Evolutionary conservation across 2,113 vertebrate species (phyloP).

Genomic region (Haemorhous mexicanus): DNA sequence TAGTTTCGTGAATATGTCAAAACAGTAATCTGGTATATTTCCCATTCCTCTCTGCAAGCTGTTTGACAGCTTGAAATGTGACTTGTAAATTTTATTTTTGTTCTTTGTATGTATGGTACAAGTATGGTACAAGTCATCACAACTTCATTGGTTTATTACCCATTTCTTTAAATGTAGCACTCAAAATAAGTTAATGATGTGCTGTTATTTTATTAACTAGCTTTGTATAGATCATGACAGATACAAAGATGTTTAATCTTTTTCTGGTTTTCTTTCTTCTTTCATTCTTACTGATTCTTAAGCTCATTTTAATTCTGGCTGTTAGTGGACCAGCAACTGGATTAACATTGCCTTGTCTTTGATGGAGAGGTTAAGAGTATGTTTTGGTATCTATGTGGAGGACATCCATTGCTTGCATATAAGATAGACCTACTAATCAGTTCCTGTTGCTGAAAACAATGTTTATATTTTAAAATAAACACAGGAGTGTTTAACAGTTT

Average conservation of each 20-base stretch:
- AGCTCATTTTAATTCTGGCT: constrained; percentile 22
- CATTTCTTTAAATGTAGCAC: constrained; percentile 16
- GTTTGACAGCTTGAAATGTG: background rate
- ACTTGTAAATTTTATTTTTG: background rate
- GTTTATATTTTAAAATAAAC: background rate
- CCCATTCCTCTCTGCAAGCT: background rate
- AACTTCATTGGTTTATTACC: constrained; percentile 45
- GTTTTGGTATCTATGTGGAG: background rate
- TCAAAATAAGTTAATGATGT: background rate
- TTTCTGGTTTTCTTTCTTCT: background rate
- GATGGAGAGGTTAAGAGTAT: background rate
- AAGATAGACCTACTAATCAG: background rate
- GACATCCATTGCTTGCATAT: background rate
- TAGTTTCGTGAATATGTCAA: constrained; percentile 15
- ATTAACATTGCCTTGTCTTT: background rate
- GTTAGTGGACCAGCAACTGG: constrained; percentile 18
- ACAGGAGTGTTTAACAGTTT: background rate
- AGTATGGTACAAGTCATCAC: constrained; percentile 21
- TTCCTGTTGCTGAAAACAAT: background rate
- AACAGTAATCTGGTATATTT: constrained; percentile 1
- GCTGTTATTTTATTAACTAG: constrained; percentile 6
- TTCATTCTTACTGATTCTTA: background rate
- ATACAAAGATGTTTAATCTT: background rate
- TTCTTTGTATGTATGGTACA: background rate
- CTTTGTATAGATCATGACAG: background rate